Percentiles rank a stretch among this genome's conserved stretches.
Conservation (phyloP, 2,888 invertebrate species). For the Venusia cambrica region DNA sequence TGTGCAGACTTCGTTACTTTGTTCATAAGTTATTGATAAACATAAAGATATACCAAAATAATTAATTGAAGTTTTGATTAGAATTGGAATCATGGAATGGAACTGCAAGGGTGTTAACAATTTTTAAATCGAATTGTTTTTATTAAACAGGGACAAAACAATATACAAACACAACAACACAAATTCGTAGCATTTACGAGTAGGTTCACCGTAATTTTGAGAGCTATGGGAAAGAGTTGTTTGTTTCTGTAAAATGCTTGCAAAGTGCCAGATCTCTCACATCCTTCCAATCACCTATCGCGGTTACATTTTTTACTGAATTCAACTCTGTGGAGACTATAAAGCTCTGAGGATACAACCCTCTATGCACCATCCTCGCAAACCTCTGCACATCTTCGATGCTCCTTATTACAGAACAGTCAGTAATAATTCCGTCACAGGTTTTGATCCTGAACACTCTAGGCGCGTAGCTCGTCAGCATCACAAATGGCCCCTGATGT, state of each 20-base stretch:
- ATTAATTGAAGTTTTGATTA: too few species aligned
- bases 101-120: too few species aligned
- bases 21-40: too few species aligned
- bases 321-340: conserved; percentile 12
- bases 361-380: conserved; percentile 21
- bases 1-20: too few species aligned
- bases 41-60: too few species aligned
- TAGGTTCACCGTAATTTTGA: too few species aligned
- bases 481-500: conserved; percentile 28
- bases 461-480: conserved; percentile 36
- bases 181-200: too few species aligned
- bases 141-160: too few species aligned
- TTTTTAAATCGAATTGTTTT: too few species aligned
- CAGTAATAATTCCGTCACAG: conserved; percentile 24
- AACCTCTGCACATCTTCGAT: conserved; percentile 30
- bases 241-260: conserved; percentile 24
- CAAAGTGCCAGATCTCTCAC: conserved; percentile 46
- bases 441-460: conserved; percentile 40
- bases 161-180: too few species aligned
- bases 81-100: too few species aligned
- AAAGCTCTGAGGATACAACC: conserved; percentile 32
- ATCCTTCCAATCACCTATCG: conserved; percentile 36
- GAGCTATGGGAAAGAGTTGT: too few species aligned
- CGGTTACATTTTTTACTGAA: conserved; percentile 9
- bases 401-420: conserved; percentile 27